Conservation (phyloP, 2,888 invertebrate species). For the Lasius platythorax region DNA sequence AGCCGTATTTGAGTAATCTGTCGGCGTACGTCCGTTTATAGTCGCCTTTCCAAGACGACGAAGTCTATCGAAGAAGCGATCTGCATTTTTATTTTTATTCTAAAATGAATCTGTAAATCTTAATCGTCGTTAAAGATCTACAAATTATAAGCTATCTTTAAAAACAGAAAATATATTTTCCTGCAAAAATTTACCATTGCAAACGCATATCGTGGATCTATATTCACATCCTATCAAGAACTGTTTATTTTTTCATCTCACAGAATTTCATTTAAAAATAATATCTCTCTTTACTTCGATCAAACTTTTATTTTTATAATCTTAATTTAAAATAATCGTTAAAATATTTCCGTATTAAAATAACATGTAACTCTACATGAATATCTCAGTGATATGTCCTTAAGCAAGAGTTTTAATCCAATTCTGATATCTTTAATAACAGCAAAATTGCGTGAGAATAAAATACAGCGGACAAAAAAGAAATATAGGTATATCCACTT, state of each 20-base stretch:
- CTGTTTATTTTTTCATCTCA: not conserved
- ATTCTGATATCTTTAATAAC: not conserved
- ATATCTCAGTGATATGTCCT: not conserved
- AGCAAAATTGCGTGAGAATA: constrained; percentile 14
- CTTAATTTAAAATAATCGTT: not conserved
- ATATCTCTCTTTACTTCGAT: not conserved
- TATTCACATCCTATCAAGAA: not conserved
- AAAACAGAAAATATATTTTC: constrained; percentile 17
- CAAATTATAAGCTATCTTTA: not conserved
- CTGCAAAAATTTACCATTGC: not conserved
- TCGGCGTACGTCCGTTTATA: not conserved
- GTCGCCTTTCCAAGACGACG: not conserved
- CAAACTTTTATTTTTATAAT: not conserved
- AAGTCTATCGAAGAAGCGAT: constrained; percentile 18
- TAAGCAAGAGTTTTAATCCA: not conserved
- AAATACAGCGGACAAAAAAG: not conserved
- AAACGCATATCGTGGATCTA: not conserved
- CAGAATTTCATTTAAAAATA: not conserved
- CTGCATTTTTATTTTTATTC: not conserved
- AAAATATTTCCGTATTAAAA: not conserved
- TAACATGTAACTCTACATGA: not conserved
- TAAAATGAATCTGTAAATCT: constrained; percentile 14
- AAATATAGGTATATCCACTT: not conserved
- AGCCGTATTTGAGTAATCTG: constrained; percentile 22
- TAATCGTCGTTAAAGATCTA: not conserved